Base-by-base conservation (phyloP, 2,888 invertebrate genomes). In the Ernsta delagoae region DNA sequence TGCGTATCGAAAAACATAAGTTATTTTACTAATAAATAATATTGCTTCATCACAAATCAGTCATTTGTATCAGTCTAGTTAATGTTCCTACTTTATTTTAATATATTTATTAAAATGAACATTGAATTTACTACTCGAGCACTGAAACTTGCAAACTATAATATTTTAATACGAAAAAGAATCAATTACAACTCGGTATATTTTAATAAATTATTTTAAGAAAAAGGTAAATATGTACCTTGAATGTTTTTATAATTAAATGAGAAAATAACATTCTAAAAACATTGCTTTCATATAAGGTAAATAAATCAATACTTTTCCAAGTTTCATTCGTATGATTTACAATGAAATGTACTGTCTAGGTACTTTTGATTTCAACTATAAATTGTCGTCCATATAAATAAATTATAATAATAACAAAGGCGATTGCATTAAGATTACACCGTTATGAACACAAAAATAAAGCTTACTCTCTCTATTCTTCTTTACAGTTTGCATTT, bases 31-130 rank as follows among this genome's bases (percentile, higher is more conserved):
- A 90, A 86, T 88, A 90, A 91, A 90, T 89, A 90, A 90, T 92
- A 92, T 92, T 92, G 92, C 92, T 92, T 90, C 83, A 75, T 81
- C 78, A 85, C 84, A 86, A 88, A 86, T 92, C 92, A 92, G 92
- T 92, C 92, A 83, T 85, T 85, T 82, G 82, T n/a, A 82, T 92
- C 92, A 92, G 92, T 92, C 92, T 88, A 90, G 81, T 83, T 66
- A 74, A 73, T 66, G 66, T 67, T 73, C 72, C 72, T 73, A 73
- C 71, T n/a, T n/a, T n/a, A n/a, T n/a, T n/a, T n/a, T n/a, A n/a
- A n/a, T n/a, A n/a, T n/a, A n/a, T n/a, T n/a, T 61, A 62, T 65
- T 72, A 62, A 72, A 71, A 62, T 65, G 63, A 53, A 71, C 70
- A 74, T 53, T 41, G 39, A 72, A 69, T 59, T 7, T 3, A 34